Percentiles rank a stretch among this genome's conserved stretches.
phyloP scores from a whole-genome alignment of 1,140 invertebrate species.

The Gerris buenoi region DNA sequence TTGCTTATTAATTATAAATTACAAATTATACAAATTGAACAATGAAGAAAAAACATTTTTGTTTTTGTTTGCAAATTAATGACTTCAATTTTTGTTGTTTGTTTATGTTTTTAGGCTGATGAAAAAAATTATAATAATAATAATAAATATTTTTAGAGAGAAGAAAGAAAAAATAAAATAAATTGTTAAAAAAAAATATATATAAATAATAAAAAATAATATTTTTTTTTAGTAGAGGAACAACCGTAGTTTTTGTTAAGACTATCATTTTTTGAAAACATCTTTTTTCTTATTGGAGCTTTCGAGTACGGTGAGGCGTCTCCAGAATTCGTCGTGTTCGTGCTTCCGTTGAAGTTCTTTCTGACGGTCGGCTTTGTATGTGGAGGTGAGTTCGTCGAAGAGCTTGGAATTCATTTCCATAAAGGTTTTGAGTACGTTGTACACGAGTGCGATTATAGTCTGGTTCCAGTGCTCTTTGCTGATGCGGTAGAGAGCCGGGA shows the following conservation, averaged over 20 bases:
- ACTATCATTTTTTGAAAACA: constrained; percentile 14
- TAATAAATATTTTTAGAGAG: too few species aligned
- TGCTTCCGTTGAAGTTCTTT: constrained; percentile 93
- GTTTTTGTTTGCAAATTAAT: too few species aligned
- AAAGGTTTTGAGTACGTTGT: constrained; percentile 98
- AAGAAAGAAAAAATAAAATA: too few species aligned
- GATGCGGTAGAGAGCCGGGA: constrained; percentile 92
- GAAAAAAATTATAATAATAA: too few species aligned
- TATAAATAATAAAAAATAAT: too few species aligned
- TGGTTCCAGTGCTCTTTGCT: constrained; percentile 99
- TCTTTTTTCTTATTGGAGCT: constrained; percentile 32
- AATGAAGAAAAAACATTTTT: too few species aligned
- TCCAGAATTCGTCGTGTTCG: constrained; percentile 88
- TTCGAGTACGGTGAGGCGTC: constrained; percentile 72
- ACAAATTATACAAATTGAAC: too few species aligned
- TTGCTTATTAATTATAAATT: too few species aligned
- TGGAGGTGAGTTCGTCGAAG: constrained; percentile 95
- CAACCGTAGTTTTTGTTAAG: too few species aligned
- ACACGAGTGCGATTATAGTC: constrained; percentile 96
- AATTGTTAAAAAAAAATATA: too few species aligned
- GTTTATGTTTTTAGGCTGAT: too few species aligned
- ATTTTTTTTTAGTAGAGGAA: not conserved
- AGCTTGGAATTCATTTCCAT: constrained; percentile 99
- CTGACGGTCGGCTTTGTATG: constrained; percentile 93
- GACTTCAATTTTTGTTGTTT: too few species aligned